Conservation (phyloP, 2,888 invertebrate species). For the Pollenia griseotomentosa region DNA sequence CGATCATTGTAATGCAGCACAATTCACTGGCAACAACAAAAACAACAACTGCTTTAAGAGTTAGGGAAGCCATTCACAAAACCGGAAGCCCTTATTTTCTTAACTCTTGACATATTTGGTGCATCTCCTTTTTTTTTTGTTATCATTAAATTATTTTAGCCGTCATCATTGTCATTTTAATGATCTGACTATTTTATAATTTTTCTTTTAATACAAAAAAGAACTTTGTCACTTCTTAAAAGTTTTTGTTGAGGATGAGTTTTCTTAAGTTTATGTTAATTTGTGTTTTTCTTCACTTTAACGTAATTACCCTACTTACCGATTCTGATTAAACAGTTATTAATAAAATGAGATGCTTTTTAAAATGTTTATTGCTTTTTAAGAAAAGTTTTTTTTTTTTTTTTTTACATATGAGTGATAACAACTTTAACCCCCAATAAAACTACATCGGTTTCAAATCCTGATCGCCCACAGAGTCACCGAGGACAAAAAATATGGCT, state of each 20-base stretch:
- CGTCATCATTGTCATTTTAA: constrained; percentile 64
- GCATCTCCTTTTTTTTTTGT: constrained; percentile 44
- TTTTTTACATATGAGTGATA: too few species aligned
- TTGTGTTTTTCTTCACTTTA: neutral
- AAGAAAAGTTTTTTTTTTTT: too few species aligned
- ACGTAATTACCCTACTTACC: neutral
- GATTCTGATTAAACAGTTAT: too few species aligned
- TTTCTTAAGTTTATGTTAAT: constrained; percentile 14
- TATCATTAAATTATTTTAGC: constrained; percentile 38
- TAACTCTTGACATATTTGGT: constrained; percentile 69
- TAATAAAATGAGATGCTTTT: too few species aligned
- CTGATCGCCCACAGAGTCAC: too few species aligned
- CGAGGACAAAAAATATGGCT: too few species aligned
- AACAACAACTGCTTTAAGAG: constrained; percentile 32
- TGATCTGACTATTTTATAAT: constrained; percentile 33
- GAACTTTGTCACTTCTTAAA: constrained; percentile 2
- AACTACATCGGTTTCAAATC: too few species aligned
- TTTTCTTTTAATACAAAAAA: neutral
- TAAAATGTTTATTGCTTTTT: too few species aligned
- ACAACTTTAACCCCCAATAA: too few species aligned
- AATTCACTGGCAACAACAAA: constrained; percentile 18
- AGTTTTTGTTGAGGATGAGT: constrained; percentile 40
- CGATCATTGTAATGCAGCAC: constrained; percentile 55
- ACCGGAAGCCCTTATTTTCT: constrained; percentile 72
- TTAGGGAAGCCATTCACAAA: constrained; percentile 63